These are phyloP conservation scores for Nephrocerus scutellatus DNA, from an alignment of 2,888 invertebrate genomes.

Conservation along the genomic window DNA sequence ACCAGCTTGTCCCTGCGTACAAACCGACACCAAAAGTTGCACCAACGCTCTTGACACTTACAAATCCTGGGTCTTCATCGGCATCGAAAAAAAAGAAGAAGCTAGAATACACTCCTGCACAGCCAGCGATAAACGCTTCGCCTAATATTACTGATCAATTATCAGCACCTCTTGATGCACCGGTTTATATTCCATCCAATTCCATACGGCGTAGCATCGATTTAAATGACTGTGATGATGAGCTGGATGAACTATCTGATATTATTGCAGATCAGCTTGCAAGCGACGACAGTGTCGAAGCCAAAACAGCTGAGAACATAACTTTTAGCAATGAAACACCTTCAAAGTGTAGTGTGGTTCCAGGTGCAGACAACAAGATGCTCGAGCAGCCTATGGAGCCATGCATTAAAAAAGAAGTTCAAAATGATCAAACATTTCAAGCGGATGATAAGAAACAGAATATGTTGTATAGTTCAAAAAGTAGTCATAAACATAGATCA, in stretches of 20 bases:
- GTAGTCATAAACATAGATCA: conserved; percentile 11
- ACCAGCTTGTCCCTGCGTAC: conserved; percentile 36
- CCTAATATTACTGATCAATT: conserved; percentile 19
- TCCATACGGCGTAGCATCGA: conserved; percentile 14
- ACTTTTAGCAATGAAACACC: too few relatives aligned
- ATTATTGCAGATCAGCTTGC: conserved; percentile 24
- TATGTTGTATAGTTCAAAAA: conserved; percentile 5
- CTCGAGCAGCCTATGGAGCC: too few relatives aligned
- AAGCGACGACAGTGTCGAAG: background rate
- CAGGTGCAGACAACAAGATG: too few relatives aligned
- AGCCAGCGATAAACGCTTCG: conserved; percentile 40
- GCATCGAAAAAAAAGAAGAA: conserved; percentile 34
- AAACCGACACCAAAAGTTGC: conserved; percentile 36
- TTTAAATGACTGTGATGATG: conserved; percentile 30
- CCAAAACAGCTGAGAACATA: too few relatives aligned
- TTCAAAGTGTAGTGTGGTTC: too few relatives aligned
- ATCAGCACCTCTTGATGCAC: conserved; percentile 24
- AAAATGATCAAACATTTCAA: conserved; percentile 7
- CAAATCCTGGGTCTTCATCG: conserved; percentile 21
- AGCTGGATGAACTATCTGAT: conserved; percentile 28
- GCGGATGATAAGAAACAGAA: background rate
- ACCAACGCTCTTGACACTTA: conserved; percentile 38
- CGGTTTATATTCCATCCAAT: conserved; percentile 40
- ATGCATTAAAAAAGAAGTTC: conserved; percentile 7
- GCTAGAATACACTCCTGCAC: conserved; percentile 45